Base-by-base conservation (phyloP, 2,797 vertebrate genomes). In the Rhinophrynus dorsalis region DNA sequence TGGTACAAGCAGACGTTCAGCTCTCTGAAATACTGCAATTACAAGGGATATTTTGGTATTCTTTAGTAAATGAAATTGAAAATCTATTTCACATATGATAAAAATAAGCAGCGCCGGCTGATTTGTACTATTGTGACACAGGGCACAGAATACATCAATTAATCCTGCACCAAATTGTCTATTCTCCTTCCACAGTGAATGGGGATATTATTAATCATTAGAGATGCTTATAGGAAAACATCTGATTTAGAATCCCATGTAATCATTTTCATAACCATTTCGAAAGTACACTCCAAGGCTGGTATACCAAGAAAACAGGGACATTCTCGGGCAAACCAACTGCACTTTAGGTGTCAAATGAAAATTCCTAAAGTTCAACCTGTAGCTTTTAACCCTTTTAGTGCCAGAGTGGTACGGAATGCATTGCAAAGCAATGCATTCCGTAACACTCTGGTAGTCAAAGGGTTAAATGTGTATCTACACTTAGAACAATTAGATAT, bases 11-110 rank as follows among this genome's bases (percentile, higher is more conserved):
- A 21, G 8, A 42, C 10, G 15, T 3, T 26, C n/a, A n/a, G 1
- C 5, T 33, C 20, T 20, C 32, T n/a, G 42, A 24, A 48, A 47
- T 15, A 23, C 5, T 17, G 58, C 60, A 47, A 48, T 57, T 38
- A 40, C 52, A 15, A 10, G 32, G 8, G 57, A 23, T 48, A 21
- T 9, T n/a, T 24, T 12, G 26, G 23, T n/a, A 8, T 35, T 37
- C 30, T 29, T 13, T 13, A 15, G 51, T 30, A 23, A 57, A 26
- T 21, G 24, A 52, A 51, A 65, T 42, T 38, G 40, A 71, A 70
- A 64, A 50, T 56, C 59, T 47, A 9, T 47, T 55, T 45, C 38
- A 56, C 32, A 23, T 24, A 29, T 12, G 30, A 26, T 64, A 56
- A 55, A 63, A 71, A 71, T 55, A 64, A 44, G 21, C 59, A 7